Evolutionary conservation across 2,888 invertebrate genomes (phyloP), one percentile per base, ranked within the genome.

Genomic region (Caenorhabditis zanzibari): DNA sequence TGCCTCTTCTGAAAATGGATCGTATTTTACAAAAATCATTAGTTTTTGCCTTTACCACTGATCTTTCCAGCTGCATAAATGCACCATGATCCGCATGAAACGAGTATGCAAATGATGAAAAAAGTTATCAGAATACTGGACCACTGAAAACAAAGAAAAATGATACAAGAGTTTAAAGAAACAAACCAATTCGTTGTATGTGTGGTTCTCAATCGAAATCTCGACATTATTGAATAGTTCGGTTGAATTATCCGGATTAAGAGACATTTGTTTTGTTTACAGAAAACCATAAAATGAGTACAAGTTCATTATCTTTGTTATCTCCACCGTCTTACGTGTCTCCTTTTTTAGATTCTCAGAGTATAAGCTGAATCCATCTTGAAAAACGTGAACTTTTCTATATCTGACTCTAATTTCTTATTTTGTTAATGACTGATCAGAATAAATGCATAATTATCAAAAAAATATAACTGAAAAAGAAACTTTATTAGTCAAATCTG

Each of bases 1-100:
- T 6, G 44, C 22, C 19, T 76, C 68, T 49, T 76, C 75, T 59
- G 64, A 44, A 74, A 24, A 24, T 26, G 12, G 6, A 14, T 26
- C 7, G n/a, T n/a, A n/a, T n/a, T 14, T 44, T 12, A 22, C 12
- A 14, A 24, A 1, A 24, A 26, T 26, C 7, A 19, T 6, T 19
- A 16, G 2, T n/a, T 26, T 64, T 47, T 28, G 5, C 10, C 26
- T 6, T 9, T 26, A 63, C 61, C 73, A 24, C 64, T 75, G 9
- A 66, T 41, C 16, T 75, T 56, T 10, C 56, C 35, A 16, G 75
- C 66, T 28, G 75, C 64, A 56, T 75, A 74, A 16, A 75, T 44
- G 47, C 75, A 75, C 66, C 64, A 66, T 1, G 49, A 26, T n/a
- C 66, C 66, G 35, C 66, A 66, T 32, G 52, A 66, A 32, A 66